Percentiles rank a stretch among this genome's conserved stretches.
phyloP scores from a whole-genome alignment of 2,797 vertebrate genomes.

The Ptychadena robeensis region DNA sequence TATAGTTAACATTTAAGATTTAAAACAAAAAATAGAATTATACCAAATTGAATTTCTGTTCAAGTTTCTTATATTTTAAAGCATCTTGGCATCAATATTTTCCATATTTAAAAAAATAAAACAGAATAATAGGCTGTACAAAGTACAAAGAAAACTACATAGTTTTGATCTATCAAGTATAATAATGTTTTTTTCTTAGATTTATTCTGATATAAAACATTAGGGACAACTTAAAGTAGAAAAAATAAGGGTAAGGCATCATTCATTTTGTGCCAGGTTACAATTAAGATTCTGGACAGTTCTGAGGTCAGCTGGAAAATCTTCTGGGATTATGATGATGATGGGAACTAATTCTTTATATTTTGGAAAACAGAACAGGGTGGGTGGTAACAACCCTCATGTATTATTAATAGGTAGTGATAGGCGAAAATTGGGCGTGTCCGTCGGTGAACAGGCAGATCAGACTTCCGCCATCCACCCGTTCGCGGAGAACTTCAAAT shows the following conservation, averaged over 20 bases:
- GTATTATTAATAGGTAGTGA: too few relatives aligned
- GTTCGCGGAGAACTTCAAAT: too few relatives aligned
- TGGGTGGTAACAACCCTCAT: too few relatives aligned
- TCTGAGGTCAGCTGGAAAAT: not conserved
- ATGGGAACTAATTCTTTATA: too few relatives aligned
- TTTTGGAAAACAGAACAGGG: too few relatives aligned
- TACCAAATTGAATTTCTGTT: not conserved
- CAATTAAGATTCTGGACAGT: not conserved
- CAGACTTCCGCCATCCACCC: too few relatives aligned
- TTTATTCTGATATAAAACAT: not conserved
- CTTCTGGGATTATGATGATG: too few relatives aligned
- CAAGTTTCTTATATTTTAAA: not conserved
- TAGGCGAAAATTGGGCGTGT: too few relatives aligned
- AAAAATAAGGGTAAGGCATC: not conserved
- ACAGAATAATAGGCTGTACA: not conserved
- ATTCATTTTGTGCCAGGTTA: not conserved
- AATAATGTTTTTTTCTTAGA: not conserved
- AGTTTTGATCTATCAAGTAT: not conserved
- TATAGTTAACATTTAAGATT: slow-evolving; percentile 1
- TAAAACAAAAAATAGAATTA: slow-evolving; percentile 19
- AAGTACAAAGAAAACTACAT: not conserved
- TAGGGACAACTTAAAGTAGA: not conserved
- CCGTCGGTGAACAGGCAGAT: too few relatives aligned
- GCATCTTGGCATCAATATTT: not conserved
- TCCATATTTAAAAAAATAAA: not conserved